These are phyloP conservation scores for Percopsis transmontana DNA, from an alignment of 2,113 vertebrate species.

Conservation along the genomic window DNA sequence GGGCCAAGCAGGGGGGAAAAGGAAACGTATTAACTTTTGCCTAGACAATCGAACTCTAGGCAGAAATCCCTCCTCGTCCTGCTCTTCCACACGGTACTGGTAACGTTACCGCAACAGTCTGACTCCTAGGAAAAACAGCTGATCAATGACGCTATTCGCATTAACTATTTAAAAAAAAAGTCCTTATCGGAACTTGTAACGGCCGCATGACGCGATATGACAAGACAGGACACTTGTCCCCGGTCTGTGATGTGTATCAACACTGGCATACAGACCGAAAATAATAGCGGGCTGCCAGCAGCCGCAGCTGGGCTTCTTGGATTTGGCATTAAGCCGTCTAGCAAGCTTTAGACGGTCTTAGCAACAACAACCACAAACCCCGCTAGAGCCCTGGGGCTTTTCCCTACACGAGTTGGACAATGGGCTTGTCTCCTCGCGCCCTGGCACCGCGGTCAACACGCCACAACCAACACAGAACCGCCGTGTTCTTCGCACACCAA, in stretches of 20 bases:
- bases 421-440: neutral
- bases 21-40: too few species aligned
- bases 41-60: conserved; percentile 4
- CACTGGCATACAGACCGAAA: neutral
- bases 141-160: too few species aligned
- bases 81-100: neutral
- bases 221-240: neutral
- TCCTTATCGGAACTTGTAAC: too few species aligned
- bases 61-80: conserved; percentile 23
- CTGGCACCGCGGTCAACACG: rapidly evolving
- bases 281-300: neutral
- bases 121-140: too few species aligned
- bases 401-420: conserved; percentile 18
- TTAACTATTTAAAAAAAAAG: too few species aligned
- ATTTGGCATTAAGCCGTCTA: conserved; percentile 21
- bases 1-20: neutral
- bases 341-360: conserved; percentile 26
- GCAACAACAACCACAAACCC: conserved; percentile 14
- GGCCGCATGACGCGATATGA: neutral
- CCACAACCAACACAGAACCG: neutral
- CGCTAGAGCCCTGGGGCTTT: neutral
- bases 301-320: conserved; percentile 11
- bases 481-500: neutral
- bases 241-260: neutral
- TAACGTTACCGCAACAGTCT: too few species aligned